Evolutionary conservation across 2,113 vertebrate genomes (phyloP).

Genomic region (Herpetotheres cachinnans): DNA sequence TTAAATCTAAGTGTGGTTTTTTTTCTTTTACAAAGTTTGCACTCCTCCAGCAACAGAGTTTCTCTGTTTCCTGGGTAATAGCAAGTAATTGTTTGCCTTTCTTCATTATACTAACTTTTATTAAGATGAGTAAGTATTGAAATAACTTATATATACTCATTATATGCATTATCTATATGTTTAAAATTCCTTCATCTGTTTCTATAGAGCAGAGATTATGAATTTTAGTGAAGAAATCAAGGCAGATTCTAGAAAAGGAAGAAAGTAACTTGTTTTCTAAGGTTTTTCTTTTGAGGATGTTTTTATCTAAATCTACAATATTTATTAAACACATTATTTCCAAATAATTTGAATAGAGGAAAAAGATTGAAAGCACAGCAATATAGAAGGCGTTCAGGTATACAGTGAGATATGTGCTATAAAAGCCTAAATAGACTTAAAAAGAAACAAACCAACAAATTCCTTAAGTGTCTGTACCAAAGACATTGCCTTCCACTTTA

Average conservation of each 20-base stretch:
- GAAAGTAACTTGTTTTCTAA: not conserved
- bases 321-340: not conserved
- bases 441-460: not conserved
- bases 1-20: not conserved
- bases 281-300: not conserved
- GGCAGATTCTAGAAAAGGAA: not conserved
- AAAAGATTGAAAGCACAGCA: not conserved
- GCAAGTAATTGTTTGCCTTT: not conserved
- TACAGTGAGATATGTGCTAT: not conserved
- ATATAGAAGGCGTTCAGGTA: not conserved
- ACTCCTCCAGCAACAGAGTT: not conserved
- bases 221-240: not conserved
- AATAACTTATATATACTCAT: not conserved
- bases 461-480: not conserved
- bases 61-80: not conserved
- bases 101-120: not conserved
- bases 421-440: not conserved
- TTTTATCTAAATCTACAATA: not conserved
- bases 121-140: not conserved
- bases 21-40: not conserved
- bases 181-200: not conserved
- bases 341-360: not conserved
- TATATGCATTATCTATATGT: not conserved
- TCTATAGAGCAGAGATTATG: not conserved
- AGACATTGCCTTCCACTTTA: not conserved